These are phyloP conservation scores for Melanerpes aurifrons DNA, from an alignment of 2,113 vertebrate genomes.

Conservation along the genomic window DNA sequence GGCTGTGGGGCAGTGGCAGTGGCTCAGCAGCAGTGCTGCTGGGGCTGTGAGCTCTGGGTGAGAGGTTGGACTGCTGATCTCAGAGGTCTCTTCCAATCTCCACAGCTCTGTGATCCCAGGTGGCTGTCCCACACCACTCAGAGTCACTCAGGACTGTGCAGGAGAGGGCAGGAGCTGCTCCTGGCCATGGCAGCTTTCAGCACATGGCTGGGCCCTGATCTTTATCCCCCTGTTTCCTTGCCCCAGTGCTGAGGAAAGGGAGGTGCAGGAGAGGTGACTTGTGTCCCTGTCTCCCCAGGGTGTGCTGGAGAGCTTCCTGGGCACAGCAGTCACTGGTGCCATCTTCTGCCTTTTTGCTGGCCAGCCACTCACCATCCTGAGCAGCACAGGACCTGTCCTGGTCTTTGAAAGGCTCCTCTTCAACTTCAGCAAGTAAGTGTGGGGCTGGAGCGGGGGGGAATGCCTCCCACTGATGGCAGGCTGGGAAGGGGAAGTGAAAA, in stretches of 20 bases:
- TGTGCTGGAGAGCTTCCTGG: slow-evolving; percentile 97
- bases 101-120: too few relatives aligned
- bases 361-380: slow-evolving; percentile 95
- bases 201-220: rapidly evolving
- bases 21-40: too few relatives aligned
- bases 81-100: too few relatives aligned
- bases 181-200: rapidly evolving
- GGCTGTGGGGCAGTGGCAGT: too few relatives aligned
- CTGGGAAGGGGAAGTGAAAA: neutral
- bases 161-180: neutral
- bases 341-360: slow-evolving; percentile 93
- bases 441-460: neutral
- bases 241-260: neutral
- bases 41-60: too few relatives aligned
- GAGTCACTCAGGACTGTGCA: too few relatives aligned
- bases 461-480: neutral
- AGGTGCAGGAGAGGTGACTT: neutral
- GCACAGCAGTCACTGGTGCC: slow-evolving; percentile 89
- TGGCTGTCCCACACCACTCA: too few relatives aligned
- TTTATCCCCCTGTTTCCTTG: rapidly evolving
- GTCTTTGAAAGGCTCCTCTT: slow-evolving; percentile 97
- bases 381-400: slow-evolving; percentile 96
- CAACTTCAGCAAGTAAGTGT: slow-evolving; percentile 94
- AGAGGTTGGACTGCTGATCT: too few relatives aligned
- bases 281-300: slow-evolving; percentile 77